Evolutionary conservation across 2,888 invertebrate genomes (phyloP), one percentile per base, ranked within the genome.

Genomic region (Beris morrisii): DNA sequence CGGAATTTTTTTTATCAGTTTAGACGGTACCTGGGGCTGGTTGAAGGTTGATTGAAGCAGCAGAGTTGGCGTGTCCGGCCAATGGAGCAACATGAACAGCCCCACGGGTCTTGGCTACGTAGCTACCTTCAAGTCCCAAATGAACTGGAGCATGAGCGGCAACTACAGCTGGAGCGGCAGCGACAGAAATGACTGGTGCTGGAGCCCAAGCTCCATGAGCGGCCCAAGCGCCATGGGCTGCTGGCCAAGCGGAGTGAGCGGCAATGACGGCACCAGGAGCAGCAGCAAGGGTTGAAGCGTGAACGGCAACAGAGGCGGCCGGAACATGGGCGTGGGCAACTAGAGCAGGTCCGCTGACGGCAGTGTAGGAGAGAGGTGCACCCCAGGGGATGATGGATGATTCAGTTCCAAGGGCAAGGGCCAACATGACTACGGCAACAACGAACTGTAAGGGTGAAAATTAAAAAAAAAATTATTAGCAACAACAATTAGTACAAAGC

Each of bases 101-200:
- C 66, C 84, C 84, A 71, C 83, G 83, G 22, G 82, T 84, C 70
- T 84, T 83, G 65, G 84, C 84, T 57, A 84, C 83, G 73, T 84
- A 84, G 72, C 80, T 81, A 69, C 57, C 77, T 73, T 65, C 65
- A 64, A 44, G 55, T 7, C 46, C 64, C 2, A 46, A 30, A 30
- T 46, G n/a, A 46, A 31, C 48, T 13, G 50, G 50, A n/a, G 52
- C 50, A 12, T 50, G 50, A 28, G 12, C n/a, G 13, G 52, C 52
- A 52, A 43, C 38, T 22, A 52, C 50, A 28, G 61, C 61, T 30
- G 50, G 46, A 15, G 12, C 46, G 12, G 50, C 11, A 22, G 61
- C 59, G 22, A 15, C 43, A 48, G 31, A 48, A 50, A 59, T 48
- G 9, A 9, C 38, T 38, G 38, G 38, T 15, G 59, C 50, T 48